Evolutionary conservation across 2,888 invertebrate genomes (phyloP).

Genomic region (Erannis defoliaria): DNA sequence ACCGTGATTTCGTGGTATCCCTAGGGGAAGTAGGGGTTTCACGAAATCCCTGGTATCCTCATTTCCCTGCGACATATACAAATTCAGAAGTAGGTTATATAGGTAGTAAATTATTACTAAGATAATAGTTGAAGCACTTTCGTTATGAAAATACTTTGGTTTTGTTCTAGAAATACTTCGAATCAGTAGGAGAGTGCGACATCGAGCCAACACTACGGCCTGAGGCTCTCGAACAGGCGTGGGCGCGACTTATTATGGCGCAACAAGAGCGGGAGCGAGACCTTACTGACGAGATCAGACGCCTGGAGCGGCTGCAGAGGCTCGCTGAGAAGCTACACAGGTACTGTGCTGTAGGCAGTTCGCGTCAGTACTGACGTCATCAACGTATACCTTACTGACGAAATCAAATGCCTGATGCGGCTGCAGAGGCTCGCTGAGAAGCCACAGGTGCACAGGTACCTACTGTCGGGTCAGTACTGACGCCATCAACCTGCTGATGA

Average conservation of each 20-base stretch:
- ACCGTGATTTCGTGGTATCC: too few species aligned
- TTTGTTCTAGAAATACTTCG: slow-evolving; percentile 91
- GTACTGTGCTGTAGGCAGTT: slow-evolving; percentile 56
- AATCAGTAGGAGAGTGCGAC: slow-evolving; percentile 94
- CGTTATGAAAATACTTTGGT: neutral
- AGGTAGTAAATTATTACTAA: too few species aligned
- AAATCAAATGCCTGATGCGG: slow-evolving; percentile 95
- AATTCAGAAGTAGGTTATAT: too few species aligned
- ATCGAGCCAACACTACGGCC: slow-evolving; percentile 95
- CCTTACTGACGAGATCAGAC: slow-evolving; percentile 95
- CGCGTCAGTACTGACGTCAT: neutral
- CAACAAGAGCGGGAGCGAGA: slow-evolving; percentile 97
- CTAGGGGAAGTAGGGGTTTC: too few species aligned
- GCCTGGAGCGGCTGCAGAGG: slow-evolving; percentile 96
- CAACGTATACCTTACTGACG: slow-evolving; percentile 94
- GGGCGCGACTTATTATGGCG: slow-evolving; percentile 95
- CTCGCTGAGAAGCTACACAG: slow-evolving; percentile 96
- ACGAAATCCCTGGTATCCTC: too few species aligned
- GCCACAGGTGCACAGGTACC: slow-evolving; percentile 89
- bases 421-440: slow-evolving; percentile 97
- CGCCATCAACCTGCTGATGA: too few species aligned
- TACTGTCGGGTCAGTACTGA: too few species aligned
- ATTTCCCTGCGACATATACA: too few species aligned
- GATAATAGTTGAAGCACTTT: too few species aligned
- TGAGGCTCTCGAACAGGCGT: slow-evolving; percentile 94